A percentile compares a stretch with the other conserved stretches of the same genome.
Evolutionary conservation across 2,113 vertebrate species (phyloP).

Genomic region (Octodon degus): DNA sequence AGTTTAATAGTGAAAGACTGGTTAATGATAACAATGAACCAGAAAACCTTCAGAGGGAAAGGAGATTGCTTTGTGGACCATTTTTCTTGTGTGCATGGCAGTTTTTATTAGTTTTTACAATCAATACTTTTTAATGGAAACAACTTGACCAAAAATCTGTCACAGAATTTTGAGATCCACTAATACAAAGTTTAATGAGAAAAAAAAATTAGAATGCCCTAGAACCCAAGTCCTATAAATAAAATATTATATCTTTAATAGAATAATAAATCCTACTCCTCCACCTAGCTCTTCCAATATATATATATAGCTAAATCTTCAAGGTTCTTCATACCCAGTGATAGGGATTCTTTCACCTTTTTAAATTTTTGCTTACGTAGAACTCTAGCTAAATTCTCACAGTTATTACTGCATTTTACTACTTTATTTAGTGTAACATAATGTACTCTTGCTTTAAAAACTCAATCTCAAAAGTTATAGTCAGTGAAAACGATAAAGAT

Average conservation of each 20-base stretch:
- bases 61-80: no score
- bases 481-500: background rate
- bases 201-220: background rate
- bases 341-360: background rate
- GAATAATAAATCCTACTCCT: background rate
- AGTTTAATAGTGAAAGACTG: no score
- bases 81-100: no score
- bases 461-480: background rate
- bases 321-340: background rate
- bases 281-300: background rate
- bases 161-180: background rate
- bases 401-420: background rate
- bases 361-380: background rate
- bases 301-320: background rate
- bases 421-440: background rate
- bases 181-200: no score
- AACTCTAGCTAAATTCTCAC: background rate
- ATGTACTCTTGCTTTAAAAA: background rate
- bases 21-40: no score
- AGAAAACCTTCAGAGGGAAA: no score
- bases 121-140: no score
- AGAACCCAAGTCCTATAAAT: background rate
- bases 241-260: conserved; percentile 39
- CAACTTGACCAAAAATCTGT: no score
- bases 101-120: no score